Percentiles rank a stretch among this genome's conserved stretches.
Evolutionary conservation across 2,888 invertebrate species (phyloP).

Genomic region (Drosophila colorata): DNA sequence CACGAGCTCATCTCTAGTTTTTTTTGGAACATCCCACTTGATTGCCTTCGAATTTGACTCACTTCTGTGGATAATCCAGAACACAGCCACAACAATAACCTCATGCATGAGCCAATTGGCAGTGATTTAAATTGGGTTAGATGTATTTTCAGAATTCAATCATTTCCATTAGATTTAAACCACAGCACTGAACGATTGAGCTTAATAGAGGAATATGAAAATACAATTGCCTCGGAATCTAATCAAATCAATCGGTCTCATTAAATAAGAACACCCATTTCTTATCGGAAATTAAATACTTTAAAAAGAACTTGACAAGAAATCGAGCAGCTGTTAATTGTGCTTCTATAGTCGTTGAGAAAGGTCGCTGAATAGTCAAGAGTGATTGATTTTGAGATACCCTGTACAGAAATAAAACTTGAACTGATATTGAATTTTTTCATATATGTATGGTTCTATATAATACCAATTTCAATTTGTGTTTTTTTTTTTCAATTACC

Average conservation of each 20-base stretch:
- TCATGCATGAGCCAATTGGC: background rate
- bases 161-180: background rate
- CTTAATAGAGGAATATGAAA: background rate
- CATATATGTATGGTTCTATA: background rate
- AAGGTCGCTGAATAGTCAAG: background rate
- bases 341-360: background rate
- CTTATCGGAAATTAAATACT: constrained; percentile 39
- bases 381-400: constrained; percentile 8
- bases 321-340: constrained; percentile 8
- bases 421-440: background rate
- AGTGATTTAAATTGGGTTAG: background rate
- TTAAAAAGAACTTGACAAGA: constrained; percentile 15
- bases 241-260: constrained; percentile 26
- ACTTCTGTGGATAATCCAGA: too few relatives aligned
- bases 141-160: background rate
- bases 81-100: background rate
- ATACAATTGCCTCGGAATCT: constrained; percentile 14
- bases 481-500: background rate
- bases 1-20: too few relatives aligned
- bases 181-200: background rate
- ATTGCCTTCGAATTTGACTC: background rate
- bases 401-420: background rate
- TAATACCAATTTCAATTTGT: constrained; percentile 2
- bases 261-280: constrained; percentile 5
- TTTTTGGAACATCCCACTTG: background rate